These are phyloP conservation scores for Ptychadena robeensis DNA, from an alignment of 2,797 vertebrate species.

Conservation along the genomic window DNA sequence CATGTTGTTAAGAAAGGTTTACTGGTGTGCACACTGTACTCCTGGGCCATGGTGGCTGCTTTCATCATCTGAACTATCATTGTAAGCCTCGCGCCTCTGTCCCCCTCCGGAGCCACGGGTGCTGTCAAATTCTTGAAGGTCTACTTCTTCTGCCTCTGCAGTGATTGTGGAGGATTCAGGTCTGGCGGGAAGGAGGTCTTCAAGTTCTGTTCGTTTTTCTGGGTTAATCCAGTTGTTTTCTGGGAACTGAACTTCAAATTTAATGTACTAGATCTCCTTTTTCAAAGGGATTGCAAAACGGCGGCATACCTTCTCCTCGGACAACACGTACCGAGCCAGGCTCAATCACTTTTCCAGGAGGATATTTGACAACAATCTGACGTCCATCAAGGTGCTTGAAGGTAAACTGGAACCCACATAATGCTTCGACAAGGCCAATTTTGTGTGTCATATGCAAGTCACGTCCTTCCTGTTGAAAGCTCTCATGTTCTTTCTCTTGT, in stretches of 20 bases:
- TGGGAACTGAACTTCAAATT: conserved; percentile 97
- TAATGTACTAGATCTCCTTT: conserved; percentile 95
- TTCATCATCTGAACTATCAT: conserved; percentile 97
- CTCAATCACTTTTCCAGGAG: conserved; percentile 96
- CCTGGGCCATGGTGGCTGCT: conserved; percentile 90
- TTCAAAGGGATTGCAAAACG: conserved; percentile 97
- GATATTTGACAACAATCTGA: conserved; percentile 96
- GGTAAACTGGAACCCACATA: conserved; percentile 97
- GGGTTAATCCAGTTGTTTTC: conserved; percentile 98
- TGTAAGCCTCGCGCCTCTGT: conserved; percentile 93
- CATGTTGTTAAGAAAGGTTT: conserved; percentile 77
- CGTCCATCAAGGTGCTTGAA: conserved; percentile 94
- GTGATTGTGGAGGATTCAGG: conserved; percentile 89
- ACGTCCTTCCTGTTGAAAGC: conserved; percentile 89
- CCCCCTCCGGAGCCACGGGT: conserved; percentile 87
- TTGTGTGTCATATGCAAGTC: conserved; percentile 95
- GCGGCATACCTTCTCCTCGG: conserved; percentile 95
- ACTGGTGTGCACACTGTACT: conserved; percentile 98
- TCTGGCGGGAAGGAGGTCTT: conserved; percentile 93
- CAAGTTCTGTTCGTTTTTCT: conserved; percentile 93
- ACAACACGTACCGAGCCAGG: conserved; percentile 93
- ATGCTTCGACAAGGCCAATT: conserved; percentile 94
- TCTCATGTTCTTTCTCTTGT: conserved; percentile 97
- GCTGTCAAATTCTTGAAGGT: conserved; percentile 93
- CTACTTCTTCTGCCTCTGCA: conserved; percentile 92